phyloP scores from a whole-genome alignment of 37 sponge, comb jelly and placozoan species.

The Dysidea cf. avara region DNA sequence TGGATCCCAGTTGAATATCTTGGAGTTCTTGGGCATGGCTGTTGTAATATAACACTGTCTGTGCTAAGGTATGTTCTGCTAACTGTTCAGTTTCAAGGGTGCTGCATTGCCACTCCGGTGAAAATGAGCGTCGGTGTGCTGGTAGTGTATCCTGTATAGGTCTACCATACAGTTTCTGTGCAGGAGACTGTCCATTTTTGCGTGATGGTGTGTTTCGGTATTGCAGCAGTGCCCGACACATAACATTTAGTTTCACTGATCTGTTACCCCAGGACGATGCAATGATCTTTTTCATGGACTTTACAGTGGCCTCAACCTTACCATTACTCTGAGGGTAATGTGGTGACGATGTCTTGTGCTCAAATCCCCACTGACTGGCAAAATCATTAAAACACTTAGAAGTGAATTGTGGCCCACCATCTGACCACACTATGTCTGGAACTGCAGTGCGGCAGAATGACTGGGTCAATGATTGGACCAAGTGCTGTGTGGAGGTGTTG shows the following conservation, averaged over 20 bases:
- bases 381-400: background rate
- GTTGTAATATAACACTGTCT: background rate
- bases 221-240: background rate
- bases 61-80: too few species aligned
- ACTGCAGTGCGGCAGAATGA: background rate
- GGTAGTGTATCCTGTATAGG: too few species aligned
- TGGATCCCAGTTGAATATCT: slow-evolving; percentile 1
- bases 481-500: background rate
- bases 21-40: background rate
- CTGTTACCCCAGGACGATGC: background rate
- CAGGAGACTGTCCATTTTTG: background rate
- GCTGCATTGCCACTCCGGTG: too few species aligned
- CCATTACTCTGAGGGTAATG: slow-evolving; percentile 2
- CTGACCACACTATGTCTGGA: slow-evolving; percentile 11
- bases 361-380: background rate
- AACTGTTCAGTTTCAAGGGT: background rate
- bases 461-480: background rate
- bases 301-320: background rate
- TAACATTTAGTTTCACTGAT: background rate
- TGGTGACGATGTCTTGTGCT: background rate
- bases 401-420: slow-evolving; percentile 1
- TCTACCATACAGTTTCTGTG: background rate
- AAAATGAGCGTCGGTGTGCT: too few species aligned
- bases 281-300: slow-evolving; percentile 4
- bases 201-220: background rate